phyloP scores from a whole-genome alignment of 2,113 vertebrate species.

The Plotosus lineatus region DNA sequence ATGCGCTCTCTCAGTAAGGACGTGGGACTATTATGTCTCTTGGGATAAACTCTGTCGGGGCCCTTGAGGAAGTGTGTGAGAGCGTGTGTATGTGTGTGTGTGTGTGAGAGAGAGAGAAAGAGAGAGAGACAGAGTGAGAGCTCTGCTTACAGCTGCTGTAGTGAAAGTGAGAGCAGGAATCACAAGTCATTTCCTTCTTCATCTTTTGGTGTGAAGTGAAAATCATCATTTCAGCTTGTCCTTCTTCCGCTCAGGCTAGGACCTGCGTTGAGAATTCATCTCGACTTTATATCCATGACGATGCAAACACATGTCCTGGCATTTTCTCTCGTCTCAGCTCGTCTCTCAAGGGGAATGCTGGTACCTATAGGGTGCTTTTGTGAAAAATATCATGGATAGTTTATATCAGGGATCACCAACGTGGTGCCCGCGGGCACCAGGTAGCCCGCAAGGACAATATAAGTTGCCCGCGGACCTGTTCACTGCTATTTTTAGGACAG shows the following conservation, averaged over 20 bases:
- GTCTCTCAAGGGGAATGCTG: background rate
- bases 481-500: no score
- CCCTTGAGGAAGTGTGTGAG: background rate
- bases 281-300: background rate
- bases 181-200: background rate
- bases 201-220: background rate
- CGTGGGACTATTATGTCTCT: background rate
- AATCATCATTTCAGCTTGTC: background rate
- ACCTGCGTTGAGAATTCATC: background rate
- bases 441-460: no score
- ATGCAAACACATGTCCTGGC: background rate
- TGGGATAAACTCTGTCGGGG: background rate
- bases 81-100: conserved; percentile 21
- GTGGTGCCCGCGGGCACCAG: no score
- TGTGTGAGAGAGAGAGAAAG: no score
- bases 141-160: background rate
- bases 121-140: no score
- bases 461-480: no score
- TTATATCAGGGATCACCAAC: no score
- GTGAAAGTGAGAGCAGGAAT: background rate
- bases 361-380: background rate
- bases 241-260: background rate
- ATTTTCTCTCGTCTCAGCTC: background rate
- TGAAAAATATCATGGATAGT: no score
- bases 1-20: background rate